Conservation (phyloP, 1,140 invertebrate genomes). For the Neotoxoptera formosana region DNA sequence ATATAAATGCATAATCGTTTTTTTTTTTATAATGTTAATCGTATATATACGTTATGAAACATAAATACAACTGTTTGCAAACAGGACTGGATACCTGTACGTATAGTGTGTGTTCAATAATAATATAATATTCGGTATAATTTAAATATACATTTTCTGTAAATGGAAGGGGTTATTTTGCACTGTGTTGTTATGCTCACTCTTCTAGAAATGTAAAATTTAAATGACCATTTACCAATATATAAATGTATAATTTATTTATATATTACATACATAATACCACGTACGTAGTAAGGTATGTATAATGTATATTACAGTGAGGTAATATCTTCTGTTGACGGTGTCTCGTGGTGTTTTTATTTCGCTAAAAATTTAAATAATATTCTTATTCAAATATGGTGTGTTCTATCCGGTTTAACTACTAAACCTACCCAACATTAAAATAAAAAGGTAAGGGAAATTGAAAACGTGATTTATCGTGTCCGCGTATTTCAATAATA, state of each 20-base stretch:
- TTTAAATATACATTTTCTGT: neutral
- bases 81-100: neutral
- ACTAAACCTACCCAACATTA: neutral
- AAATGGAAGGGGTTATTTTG: neutral
- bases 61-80: neutral
- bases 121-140: neutral
- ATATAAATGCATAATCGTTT: neutral
- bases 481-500: slow-evolving; percentile 35
- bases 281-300: neutral
- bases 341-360: neutral
- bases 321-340: neutral
- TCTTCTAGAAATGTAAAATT: neutral
- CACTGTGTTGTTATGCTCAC: neutral
- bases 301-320: neutral
- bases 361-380: slow-evolving; percentile 8
- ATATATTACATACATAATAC: neutral
- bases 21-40: neutral
- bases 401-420: slow-evolving; percentile 17
- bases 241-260: neutral
- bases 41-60: neutral
- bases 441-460: slow-evolving; percentile 33
- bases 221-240: neutral
- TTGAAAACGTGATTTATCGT: slow-evolving; percentile 50
- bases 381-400: slow-evolving; percentile 17
- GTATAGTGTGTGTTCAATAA: neutral